Base-by-base conservation (phyloP, 37 sponge, comb jelly and placozoan genomes). In the Beroe ovata region DNA sequence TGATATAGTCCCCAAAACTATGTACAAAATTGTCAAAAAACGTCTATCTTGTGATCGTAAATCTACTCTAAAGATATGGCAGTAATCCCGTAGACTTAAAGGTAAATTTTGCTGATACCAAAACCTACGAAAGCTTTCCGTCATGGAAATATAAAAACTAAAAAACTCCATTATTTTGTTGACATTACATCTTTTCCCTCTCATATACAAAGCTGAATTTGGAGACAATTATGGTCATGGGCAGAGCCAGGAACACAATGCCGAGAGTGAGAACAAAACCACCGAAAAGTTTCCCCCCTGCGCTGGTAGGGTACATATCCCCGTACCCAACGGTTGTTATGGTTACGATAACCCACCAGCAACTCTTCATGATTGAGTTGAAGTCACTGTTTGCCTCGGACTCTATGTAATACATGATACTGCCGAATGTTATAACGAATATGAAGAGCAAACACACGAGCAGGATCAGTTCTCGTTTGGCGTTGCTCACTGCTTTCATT, bases 221-320 rank as follows among this genome's bases (percentile, higher is more conserved):
- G 84, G 84, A 77, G 14, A 77, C 84, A 39, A 77, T 77, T 25
- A 77, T 77, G 28, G 84, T 77, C 84, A 77, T 77, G 22, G 84
- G 84, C 28, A 77, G 84, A 4, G 84, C 84, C 42, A 77, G 84
- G 28, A 77, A 77, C 22, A 77, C 84, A 26, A 77, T 77, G 41
- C 84, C 84, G 23, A 77, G 84, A 3, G 84, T 77, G 22, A 77
- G 84, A 14, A 77, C 84, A 29, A 77, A 77, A 25, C 84, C 84
- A 4, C 84, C 84, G 54, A 77, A 77, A 54, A 77, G 84, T 40
- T 77, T 77, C 1, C 84, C 84, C 21, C 84, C 84, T 1, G 47
- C 84, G 25, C 84, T 77, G 28, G 22, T 21, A 1, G 84, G 84
- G 33, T 41, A 77, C 84, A 77, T 77, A 36, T 77, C 84, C 1